Evolutionary conservation across 2,797 vertebrate species (phyloP).

Genomic region (Cyprinella venusta): DNA sequence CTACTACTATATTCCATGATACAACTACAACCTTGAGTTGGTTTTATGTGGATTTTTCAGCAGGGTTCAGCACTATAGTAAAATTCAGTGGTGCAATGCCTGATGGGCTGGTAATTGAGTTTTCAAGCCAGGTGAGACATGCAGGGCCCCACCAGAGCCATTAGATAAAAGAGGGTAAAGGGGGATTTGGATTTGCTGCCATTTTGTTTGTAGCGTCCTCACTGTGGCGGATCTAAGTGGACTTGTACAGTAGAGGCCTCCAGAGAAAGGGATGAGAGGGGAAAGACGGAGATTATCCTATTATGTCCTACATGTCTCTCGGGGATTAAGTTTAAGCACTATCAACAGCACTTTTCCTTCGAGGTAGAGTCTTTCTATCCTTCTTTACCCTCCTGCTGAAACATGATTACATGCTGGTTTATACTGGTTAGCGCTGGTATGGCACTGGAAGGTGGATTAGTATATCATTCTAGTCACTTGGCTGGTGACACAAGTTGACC

Average conservation of each 20-base stretch:
- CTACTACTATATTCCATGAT: background rate
- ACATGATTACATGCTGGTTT: background rate
- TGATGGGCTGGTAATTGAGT: constrained; percentile 59
- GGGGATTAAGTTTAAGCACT: constrained; percentile 62
- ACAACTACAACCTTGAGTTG: background rate
- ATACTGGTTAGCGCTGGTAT: background rate
- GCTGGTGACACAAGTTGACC: background rate
- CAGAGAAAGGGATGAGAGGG: constrained; percentile 48
- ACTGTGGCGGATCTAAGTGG: constrained; percentile 54
- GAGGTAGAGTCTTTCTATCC: constrained; percentile 18
- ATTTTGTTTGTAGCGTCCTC: constrained; percentile 47
- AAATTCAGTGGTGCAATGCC: constrained; percentile 17
- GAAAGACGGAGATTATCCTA: constrained; percentile 63
- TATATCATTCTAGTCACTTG: background rate
- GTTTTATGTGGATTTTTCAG: constrained; percentile 8
- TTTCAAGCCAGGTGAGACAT: constrained; percentile 48
- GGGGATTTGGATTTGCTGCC: constrained; percentile 55
- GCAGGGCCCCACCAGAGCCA: constrained; percentile 45
- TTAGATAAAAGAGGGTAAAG: constrained; percentile 44
- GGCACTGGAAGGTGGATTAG: background rate
- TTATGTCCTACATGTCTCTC: constrained; percentile 57
- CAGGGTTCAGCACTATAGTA: background rate
- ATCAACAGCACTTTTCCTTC: constrained; percentile 48
- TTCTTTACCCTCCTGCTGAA: background rate
- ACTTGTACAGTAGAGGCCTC: constrained; percentile 54